Evolutionary conservation across 2,113 vertebrate species (phyloP), one percentile per base, ranked within the genome.

Genomic region (Echinops telfairi): DNA sequence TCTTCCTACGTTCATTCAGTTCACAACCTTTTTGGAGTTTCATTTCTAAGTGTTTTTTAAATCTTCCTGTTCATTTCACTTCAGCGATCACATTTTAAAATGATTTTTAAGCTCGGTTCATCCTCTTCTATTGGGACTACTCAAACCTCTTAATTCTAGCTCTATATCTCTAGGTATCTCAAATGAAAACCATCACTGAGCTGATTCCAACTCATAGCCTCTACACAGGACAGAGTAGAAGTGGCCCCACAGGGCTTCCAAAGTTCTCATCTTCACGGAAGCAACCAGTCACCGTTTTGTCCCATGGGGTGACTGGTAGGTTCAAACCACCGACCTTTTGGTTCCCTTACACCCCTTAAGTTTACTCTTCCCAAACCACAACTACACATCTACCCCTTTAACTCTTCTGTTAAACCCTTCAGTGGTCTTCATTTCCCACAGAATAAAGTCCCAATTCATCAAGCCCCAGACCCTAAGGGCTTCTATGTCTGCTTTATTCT

Each of bases 401-500:
- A 36, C 27, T 76, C 19, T 1, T 33, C 1, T 3, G 2, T 68
- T 76, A 76, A 78, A n/a, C 40, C 10, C 9, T 89, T 89, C 17
- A 16, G 25, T 40, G 64, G 20, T 62, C 73, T 17, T 83, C 14
- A 1, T 57, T 82, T 58, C 11, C 40, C 88, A 27, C 7, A 58
- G 19, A 68, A 29, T 60, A 47, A 80, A 60, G 27, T 71, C 36
- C 38, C 71, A 68, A 33, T 81, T 53, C 20, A 0, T 88, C 29
- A 62, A 16, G 36, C 66, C 22, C 43, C 9, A 70, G 53, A 58
- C n/a, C 23, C 12, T n/a, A 16, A 62, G 31, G 53, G 3, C 29
- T 7, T 71, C 33, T 83, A 40, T 90, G 22, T 31, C n/a, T 92
- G 76, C 33, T 83, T 89, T 89, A 33, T 78, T 22, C 31, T 83